Evolutionary conservation across 92 coral and sea anemone genomes (phyloP), one percentile per base, ranked within the genome.

Genomic region (Heliopora coerulea): DNA sequence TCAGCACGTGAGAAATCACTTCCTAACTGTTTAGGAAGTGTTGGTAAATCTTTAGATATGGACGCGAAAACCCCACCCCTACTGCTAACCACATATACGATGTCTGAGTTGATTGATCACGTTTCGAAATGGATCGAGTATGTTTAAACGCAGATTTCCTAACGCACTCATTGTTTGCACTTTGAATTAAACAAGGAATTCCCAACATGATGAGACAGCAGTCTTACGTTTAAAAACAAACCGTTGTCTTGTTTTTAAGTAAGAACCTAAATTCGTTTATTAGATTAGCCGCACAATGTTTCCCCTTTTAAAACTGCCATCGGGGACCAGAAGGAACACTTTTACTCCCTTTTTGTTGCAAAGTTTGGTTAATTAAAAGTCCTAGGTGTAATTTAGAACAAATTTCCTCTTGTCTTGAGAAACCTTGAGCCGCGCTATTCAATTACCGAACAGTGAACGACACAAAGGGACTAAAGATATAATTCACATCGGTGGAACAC

Each of bases 171-270:
- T 5, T 67, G 23, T 44, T 67, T 67, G 74, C 5, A 35, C 24
- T 67, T 1, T 24, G 54, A 67, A 67, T 67, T 67, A 46, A 17
- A 48, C 1, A 1, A 18, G 59, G 59, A 5, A 30, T 67, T 29
- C 39, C 34, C 56, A 11, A 67, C 44, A 49, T 63, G 42, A 20
- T 46, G 74, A 67, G 58, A 29, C 31, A 44, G 74, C 74, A 67
- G 1, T 46, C 54, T 24, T 8, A 40, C 23, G 37, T 19, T 41
- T 26, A 25, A 21, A 19, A 13, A 65, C 23, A 20, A 26, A 21
- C 8, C 18, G 56, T 20, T 23, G 31, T 1, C 49, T 18, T 46
- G 13, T 30, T 7, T 17, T 48, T 8, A 37, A 39, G 33, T 23
- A 18, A 15, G 15, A 46, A n/a, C 7, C 52, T 3, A 46, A 46